phyloP scores from a whole-genome alignment of 2,888 invertebrate genomes.

The Ditylenchus weischeri region DNA sequence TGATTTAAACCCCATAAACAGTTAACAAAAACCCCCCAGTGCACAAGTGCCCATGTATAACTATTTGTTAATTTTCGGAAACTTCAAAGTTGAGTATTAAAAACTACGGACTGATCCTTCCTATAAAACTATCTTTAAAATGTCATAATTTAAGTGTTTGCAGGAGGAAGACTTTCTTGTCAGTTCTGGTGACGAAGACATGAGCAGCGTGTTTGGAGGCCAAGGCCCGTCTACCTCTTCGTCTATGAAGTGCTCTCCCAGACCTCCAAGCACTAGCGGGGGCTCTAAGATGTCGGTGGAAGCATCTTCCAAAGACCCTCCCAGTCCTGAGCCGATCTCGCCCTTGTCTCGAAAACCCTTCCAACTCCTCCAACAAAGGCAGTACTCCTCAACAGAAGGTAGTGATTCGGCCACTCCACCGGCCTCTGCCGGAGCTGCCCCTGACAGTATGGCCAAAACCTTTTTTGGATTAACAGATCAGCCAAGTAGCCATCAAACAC shows the following conservation, averaged over 20 bases:
- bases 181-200: conserved; percentile 27
- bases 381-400: conserved; percentile 7
- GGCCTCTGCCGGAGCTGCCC: background rate
- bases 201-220: conserved; percentile 14
- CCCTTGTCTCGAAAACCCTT: background rate
- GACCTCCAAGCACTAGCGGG: conserved; percentile 4
- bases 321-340: background rate
- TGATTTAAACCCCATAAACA: too few relatives aligned
- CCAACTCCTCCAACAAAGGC: conserved; percentile 11
- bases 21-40: too few relatives aligned
- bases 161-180: conserved; percentile 17
- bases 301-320: background rate
- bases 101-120: too few relatives aligned
- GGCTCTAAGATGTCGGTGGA: conserved; percentile 16
- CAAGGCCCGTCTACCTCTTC: conserved; percentile 16
- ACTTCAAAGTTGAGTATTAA: too few relatives aligned
- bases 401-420: conserved; percentile 7
- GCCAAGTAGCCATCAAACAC: conserved; percentile 1
- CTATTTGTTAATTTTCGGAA: too few relatives aligned
- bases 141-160: background rate
- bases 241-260: conserved; percentile 29
- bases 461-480: background rate
- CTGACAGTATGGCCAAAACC: background rate
- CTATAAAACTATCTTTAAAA: too few relatives aligned
- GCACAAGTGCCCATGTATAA: too few relatives aligned